Evolutionary conservation across 2,113 vertebrate genomes (phyloP), one percentile per base, ranked within the genome.

Genomic region (Odontesthes bonariensis): DNA sequence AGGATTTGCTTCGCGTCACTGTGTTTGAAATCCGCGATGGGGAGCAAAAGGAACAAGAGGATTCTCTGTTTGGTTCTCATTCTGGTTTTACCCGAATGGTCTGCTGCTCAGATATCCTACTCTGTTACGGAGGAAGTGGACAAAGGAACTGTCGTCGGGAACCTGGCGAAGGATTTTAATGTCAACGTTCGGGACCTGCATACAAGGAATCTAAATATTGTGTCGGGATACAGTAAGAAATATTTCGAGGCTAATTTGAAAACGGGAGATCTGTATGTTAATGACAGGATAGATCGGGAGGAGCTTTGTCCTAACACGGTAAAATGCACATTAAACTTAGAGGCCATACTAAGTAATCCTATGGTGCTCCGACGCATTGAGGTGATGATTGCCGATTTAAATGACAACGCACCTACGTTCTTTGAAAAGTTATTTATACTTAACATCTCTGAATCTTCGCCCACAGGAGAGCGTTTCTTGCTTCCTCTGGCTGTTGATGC

Each of bases 281-380:
- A 90, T 23, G 93, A 95, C 22, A 93, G 91, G 81, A 87, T 96
- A 67, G 94, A 96, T 86, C 87, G 95, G 40, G 95, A 96, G 66
- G 75, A 88, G 61, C 63, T 96, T 31, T 96, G 96, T 64, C 80
- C 88, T 8, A 69, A 82, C 40, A 70, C 47, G 0, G 79, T 86
- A 0, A 90, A 92, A 84, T 96, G 95, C 69, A 63, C 91, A 6
- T 35, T 94, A 8, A 90, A 87, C 56, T 82, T 95, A 14, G 91
- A 96, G 79, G 90, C 93, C 11, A 86, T 96, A 69, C 54, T 95
- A 22, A 90, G 91, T 66, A 92, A 93, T 1, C 95, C 96, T 1
- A 44, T 95, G 73, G 60, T 86, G 16, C 72, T 95, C 35, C 87
- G 94, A 59, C 92, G 87, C 52, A 87, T 94, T 46, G 95, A 95